A percentile compares a stretch with the other conserved stretches of the same genome.
These are phyloP conservation scores for Desmodus rotundus DNA, from an alignment of 2,113 vertebrate genomes.

Conservation along the genomic window DNA sequence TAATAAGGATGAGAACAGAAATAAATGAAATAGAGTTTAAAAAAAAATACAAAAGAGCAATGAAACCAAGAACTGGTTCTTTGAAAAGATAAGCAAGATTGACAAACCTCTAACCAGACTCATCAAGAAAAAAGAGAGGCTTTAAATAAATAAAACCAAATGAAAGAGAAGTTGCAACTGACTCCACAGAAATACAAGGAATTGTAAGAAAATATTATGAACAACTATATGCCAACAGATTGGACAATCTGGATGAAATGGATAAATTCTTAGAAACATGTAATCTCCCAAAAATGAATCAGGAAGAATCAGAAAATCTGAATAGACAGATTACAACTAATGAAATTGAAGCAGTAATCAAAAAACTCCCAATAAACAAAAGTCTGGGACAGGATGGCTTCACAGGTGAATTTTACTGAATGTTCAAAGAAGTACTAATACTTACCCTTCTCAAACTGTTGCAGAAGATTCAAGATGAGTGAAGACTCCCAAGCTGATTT, in stretches of 20 bases:
- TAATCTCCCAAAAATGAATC: neutral
- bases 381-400: neutral
- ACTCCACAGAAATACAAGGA: neutral
- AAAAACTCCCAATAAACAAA: neutral
- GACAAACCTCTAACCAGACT: neutral
- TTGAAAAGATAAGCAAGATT: neutral
- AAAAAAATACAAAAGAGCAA: neutral
- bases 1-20: too few relatives aligned
- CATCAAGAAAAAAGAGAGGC: neutral
- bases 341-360: neutral
- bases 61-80: neutral
- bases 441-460: neutral
- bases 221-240: neutral
- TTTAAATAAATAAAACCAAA: neutral
- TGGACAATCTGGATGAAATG: neutral
- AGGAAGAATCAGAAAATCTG: neutral
- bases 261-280: neutral
- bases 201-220: neutral
- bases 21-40: neutral
- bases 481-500: neutral
- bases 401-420: neutral
- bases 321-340: neutral
- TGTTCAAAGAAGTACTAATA: neutral
- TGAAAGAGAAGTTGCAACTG: neutral
- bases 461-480: neutral